Evolutionary conservation across 2,797 vertebrate genomes (phyloP).

Genomic region (Echiichthys vipera): DNA sequence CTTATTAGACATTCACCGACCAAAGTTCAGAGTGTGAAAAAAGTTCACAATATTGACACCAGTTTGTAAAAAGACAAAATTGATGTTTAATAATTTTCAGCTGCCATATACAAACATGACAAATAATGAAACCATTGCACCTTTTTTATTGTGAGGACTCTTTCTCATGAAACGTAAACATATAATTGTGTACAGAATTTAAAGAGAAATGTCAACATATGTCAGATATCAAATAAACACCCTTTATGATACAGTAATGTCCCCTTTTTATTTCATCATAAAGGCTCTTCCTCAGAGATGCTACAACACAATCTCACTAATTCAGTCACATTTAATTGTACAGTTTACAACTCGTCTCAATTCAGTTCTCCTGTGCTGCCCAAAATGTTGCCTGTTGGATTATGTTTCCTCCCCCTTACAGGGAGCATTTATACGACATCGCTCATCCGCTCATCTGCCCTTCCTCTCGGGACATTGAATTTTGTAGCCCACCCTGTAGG

Average conservation of each 20-base stretch:
- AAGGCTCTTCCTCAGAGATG: background rate
- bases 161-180: conserved; percentile 19
- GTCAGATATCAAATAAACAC: conserved; percentile 11
- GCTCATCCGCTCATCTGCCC: conserved; percentile 68
- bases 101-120: conserved; percentile 41
- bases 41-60: background rate
- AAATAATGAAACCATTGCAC: conserved; percentile 14
- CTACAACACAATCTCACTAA: background rate
- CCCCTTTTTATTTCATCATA: conserved; percentile 10
- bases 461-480: conserved; percentile 84
- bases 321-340: background rate
- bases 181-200: conserved; percentile 10
- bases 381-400: background rate
- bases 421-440: background rate
- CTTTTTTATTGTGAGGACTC: background rate
- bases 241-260: background rate
- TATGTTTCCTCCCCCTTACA: background rate
- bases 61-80: conserved; percentile 1
- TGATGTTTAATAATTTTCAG: conserved; percentile 30
- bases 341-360: background rate
- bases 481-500: conserved; percentile 88
- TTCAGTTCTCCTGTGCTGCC: background rate
- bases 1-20: background rate
- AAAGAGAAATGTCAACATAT: background rate
- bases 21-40: background rate